Percentiles rank a stretch among this genome's conserved stretches.
Conservation (phyloP, 2,113 vertebrate genomes). For the Penelope pileata region DNA sequence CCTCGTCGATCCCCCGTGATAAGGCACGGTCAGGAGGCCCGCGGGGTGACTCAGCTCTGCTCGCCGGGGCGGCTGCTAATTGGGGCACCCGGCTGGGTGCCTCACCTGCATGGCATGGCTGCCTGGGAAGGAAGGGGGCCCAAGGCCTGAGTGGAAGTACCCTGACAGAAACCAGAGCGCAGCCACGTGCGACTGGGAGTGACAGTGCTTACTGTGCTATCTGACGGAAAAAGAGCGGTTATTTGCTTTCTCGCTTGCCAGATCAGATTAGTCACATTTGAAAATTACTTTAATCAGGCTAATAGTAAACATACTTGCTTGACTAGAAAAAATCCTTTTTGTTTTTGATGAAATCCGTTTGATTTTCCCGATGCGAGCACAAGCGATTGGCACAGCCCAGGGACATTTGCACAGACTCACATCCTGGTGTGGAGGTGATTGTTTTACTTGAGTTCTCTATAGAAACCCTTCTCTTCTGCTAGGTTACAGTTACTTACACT, state of each 20-base stretch:
- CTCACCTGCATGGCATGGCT: slow-evolving; percentile 7
- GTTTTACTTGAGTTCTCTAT: not conserved
- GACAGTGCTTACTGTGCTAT: not conserved
- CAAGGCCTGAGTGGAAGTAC: not conserved
- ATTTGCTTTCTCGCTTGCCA: not conserved
- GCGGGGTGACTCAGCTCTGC: slow-evolving; percentile 8
- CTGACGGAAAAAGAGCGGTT: rapidly evolving
- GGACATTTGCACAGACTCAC: not conserved
- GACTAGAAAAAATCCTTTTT: not conserved
- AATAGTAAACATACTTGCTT: not conserved
- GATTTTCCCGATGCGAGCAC: not conserved
- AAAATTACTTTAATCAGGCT: slow-evolving; percentile 18
- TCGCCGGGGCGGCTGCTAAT: not conserved
- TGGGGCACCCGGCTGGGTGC: not conserved
- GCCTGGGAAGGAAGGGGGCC: slow-evolving; percentile 30
- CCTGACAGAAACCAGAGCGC: not conserved
- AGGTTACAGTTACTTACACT: not conserved
- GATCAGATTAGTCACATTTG: not conserved
- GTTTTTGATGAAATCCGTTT: not conserved
- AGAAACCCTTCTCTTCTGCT: not conserved
- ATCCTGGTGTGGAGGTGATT: not conserved
- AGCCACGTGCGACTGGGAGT: not conserved
- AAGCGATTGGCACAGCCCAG: not conserved
- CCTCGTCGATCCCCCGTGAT: not conserved
- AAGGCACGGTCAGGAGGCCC: not conserved